phyloP scores from a whole-genome alignment of 2,797 vertebrate genomes.

The Eidolon dupreanum region DNA sequence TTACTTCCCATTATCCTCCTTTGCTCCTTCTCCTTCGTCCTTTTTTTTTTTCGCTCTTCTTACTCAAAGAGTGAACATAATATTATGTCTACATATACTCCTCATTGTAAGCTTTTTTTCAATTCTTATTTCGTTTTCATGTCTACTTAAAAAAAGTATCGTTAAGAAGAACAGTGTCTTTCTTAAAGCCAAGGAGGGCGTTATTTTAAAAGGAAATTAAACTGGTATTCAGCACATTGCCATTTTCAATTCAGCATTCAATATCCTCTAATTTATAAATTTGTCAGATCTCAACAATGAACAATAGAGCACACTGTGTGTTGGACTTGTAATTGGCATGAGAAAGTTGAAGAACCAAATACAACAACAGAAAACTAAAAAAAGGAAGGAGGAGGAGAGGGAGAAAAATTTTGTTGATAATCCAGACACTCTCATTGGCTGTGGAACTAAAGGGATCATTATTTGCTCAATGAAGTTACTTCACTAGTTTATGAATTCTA shows the following conservation, averaged over 20 bases:
- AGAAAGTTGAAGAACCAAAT: not conserved
- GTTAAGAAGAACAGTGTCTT: not conserved
- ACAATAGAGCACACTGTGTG: not conserved
- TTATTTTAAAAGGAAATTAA: slow-evolving; percentile 1
- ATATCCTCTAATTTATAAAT: not conserved
- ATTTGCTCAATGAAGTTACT: not conserved
- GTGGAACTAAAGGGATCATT: not conserved
- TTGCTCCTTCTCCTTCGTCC: not conserved
- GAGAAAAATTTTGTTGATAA: not conserved
- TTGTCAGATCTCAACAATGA: not conserved
- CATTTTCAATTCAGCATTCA: not conserved
- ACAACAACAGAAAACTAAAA: not conserved
- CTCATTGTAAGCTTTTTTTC: not conserved
- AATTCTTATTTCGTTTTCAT: not conserved
- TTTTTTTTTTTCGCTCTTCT: not conserved
- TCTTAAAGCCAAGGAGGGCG: not conserved
- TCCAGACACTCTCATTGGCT: not conserved
- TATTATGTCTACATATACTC: not conserved
- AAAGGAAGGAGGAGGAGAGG: not conserved
- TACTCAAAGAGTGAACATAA: not conserved
- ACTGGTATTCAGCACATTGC: not conserved
- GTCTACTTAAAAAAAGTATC: not conserved
- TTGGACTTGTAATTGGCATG: not conserved
- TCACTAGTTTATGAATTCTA: not conserved
- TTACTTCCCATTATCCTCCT: not conserved